phyloP scores from a whole-genome alignment of 1,140 invertebrate genomes.

The Polyergus mexicanus region DNA sequence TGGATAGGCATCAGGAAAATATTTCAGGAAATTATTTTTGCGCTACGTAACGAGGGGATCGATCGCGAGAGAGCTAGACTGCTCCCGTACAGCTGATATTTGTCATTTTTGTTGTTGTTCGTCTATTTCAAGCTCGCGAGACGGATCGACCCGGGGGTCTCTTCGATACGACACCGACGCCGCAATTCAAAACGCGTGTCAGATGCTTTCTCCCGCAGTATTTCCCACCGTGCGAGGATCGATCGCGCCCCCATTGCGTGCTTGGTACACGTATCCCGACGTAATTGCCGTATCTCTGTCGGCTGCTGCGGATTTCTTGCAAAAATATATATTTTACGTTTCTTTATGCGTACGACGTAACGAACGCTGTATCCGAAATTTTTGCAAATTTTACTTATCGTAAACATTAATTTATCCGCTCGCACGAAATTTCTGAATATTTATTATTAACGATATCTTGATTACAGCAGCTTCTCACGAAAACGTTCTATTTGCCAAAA shows the following conservation, averaged over 20 bases:
- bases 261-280: conserved; percentile 38
- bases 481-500: neutral
- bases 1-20: neutral
- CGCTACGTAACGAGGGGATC: conserved; percentile 5
- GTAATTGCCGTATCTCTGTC: conserved; percentile 42
- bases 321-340: conserved; percentile 21
- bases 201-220: conserved; percentile 61
- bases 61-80: conserved; percentile 33
- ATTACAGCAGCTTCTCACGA: neutral
- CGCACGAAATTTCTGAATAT: conserved; percentile 11
- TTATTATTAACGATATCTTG: neutral
- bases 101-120: conserved; percentile 53
- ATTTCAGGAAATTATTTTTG: conserved; percentile 2
- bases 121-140: conserved; percentile 3
- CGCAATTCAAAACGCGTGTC: conserved; percentile 38
- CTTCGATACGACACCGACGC: conserved; percentile 3
- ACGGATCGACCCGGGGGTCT: conserved; percentile 26
- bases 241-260: conserved; percentile 51
- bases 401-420: neutral
- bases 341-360: neutral
- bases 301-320: conserved; percentile 53
- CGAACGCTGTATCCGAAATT: neutral
- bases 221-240: conserved; percentile 53
- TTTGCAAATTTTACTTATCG: neutral
- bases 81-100: conserved; percentile 54